Base-by-base conservation (phyloP, 2,113 vertebrate species). In the Campylomormyrus numenius region DNA sequence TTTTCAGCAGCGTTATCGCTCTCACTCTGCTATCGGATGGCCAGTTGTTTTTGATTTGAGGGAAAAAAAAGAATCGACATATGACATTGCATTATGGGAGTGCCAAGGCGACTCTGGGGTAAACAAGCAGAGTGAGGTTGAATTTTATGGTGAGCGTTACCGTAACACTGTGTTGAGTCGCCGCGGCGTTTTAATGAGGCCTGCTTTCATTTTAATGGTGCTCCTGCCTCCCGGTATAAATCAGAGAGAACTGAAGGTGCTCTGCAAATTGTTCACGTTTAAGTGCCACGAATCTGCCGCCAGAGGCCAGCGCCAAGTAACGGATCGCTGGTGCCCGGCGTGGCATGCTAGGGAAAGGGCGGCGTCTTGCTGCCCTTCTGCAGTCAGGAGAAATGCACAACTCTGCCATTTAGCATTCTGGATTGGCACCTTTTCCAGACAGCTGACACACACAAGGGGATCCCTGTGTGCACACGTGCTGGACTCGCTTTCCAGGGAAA, bases 11-110 rank as follows among this genome's bases (percentile, higher is more conserved):
- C 93, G 95, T 92, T 94, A 90, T 94, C 94, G 93, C 94, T 88
- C 94, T 91, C 94, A 94, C 95, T 96, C 95, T 93, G 95, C 91
- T 94, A 93, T 95, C 95, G 93, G 94, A 94, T 90, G 92, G 95
- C 95, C 97, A 97, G 96, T 96, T 97, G 96, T 96, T 97, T 96
- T 95, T 93, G 94, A 97, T 97, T 96, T 95, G 94, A 94, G 94
- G 93, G 96, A 3, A 50, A 95, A 95, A 42, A 77, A 39, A 27
- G n/a, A 80, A 97, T 96, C 94, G 96, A 97, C 96, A 96, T 95
- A 94, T 95, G 95, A 95, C 95, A 95, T 94, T 95, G 93, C 95
- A 95, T 95, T 95, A 95, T 94, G 94, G 94, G 95, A 96, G 96
- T 95, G 96, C 95, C 92, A 93, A 92, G 95, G 95, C 91, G 95